A percentile compares a stretch with the other conserved stretches of the same genome.
These are phyloP conservation scores for Phalacrocorax carbo DNA, from an alignment of 2,113 vertebrate species.

Conservation along the genomic window DNA sequence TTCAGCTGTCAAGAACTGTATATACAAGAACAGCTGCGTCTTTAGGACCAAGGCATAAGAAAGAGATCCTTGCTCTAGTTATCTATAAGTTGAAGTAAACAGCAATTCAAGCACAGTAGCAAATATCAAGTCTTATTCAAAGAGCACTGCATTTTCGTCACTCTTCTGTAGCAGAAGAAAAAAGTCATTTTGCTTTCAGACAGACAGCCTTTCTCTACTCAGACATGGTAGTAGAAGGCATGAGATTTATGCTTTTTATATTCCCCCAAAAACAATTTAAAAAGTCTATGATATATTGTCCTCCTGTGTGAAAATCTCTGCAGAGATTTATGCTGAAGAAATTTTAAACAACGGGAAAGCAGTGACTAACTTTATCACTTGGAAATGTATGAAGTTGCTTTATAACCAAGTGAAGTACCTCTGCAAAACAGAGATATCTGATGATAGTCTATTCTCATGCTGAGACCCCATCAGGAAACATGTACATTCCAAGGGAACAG, in stretches of 20 bases:
- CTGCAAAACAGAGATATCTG: neutral
- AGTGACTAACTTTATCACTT: neutral
- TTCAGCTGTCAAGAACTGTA: constrained; percentile 4
- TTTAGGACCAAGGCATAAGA: neutral
- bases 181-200: neutral
- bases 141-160: neutral
- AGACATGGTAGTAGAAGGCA: neutral
- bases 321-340: neutral
- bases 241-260: neutral
- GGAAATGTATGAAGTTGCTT: too few relatives aligned
- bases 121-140: neutral
- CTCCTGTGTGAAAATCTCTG: neutral
- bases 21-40: neutral
- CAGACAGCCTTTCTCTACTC: neutral
- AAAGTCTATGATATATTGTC: neutral
- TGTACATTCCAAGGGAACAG: neutral
- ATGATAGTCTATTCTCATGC: neutral
- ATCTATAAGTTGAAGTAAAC: neutral
- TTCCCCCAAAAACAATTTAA: neutral
- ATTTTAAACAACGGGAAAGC: neutral
- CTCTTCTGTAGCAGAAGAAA: neutral
- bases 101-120: neutral
- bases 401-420: neutral
- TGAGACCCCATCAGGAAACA: neutral
- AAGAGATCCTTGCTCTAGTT: neutral